Evolutionary conservation across 2,797 vertebrate genomes (phyloP).

Genomic region (Vultur gryphus): DNA sequence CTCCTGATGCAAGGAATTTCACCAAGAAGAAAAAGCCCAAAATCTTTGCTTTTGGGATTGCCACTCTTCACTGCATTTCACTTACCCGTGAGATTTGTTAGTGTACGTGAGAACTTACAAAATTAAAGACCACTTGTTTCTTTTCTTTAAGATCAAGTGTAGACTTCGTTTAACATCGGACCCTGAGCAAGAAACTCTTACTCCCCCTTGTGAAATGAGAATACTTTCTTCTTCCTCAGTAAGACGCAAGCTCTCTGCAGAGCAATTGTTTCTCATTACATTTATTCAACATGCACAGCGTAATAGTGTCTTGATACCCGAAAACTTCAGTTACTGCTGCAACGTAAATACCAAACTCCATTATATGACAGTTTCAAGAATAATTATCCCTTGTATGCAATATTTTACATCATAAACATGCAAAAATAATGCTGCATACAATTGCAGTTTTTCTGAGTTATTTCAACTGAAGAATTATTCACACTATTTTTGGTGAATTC

Average conservation of each 20-base stretch:
- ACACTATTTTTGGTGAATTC: not conserved
- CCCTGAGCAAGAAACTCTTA: not conserved
- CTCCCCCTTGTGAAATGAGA: too few species aligned
- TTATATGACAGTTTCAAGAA: not conserved
- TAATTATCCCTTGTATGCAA: not conserved
- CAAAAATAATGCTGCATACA: constrained; percentile 27
- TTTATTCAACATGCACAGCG: not conserved
- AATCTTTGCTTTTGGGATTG: not conserved
- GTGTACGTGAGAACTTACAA: rapidly evolving
- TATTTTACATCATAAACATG: not conserved
- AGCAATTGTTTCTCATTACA: not conserved
- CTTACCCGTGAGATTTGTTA: not conserved
- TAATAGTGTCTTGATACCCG: not conserved
- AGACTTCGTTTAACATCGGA: not conserved
- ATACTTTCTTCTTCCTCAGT: not conserved
- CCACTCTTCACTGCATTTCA: not conserved
- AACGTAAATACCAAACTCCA: not conserved
- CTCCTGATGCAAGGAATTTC: rapidly evolving
- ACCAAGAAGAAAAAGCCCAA: not conserved
- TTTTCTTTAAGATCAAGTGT: not conserved
- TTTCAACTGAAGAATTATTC: not conserved
- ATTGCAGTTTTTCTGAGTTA: not conserved
- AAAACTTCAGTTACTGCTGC: not conserved
- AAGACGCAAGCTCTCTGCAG: not conserved
- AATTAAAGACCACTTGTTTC: not conserved